These are phyloP conservation scores for Drosophila aff. DNA, from an alignment of 1,140 invertebrate genomes.

Conservation along the genomic window DNA sequence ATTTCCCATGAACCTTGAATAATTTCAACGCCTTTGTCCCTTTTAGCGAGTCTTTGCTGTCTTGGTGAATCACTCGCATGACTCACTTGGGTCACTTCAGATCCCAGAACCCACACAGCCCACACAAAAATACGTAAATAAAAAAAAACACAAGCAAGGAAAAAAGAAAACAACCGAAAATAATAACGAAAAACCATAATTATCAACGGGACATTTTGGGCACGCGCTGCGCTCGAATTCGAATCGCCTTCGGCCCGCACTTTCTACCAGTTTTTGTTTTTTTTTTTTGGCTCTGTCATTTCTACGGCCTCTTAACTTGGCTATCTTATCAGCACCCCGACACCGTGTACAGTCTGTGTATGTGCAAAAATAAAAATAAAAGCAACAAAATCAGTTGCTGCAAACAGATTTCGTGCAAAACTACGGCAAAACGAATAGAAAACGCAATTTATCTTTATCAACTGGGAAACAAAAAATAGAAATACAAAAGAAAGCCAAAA, in stretches of 20 bases:
- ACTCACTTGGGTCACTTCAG: constrained; percentile 35
- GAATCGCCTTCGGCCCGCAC: constrained; percentile 1
- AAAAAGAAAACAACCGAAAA: neutral
- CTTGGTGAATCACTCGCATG: constrained; percentile 40
- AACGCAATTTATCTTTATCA: constrained; percentile 35
- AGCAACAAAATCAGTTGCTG: neutral
- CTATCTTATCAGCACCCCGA: constrained; percentile 44
- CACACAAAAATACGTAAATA: constrained; percentile 10
- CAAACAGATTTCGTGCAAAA: constrained; percentile 26
- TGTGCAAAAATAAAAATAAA: constrained; percentile 34
- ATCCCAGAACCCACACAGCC: constrained; percentile 7
- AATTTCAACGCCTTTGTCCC: neutral
- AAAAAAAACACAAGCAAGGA: constrained; percentile 7
- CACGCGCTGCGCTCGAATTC: constrained; percentile 23
- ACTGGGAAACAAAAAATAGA: neutral
- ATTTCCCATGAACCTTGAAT: too few species aligned
- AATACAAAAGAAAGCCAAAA: constrained; percentile 3
- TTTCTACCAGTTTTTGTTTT: constrained; percentile 20
- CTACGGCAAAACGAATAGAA: constrained; percentile 6
- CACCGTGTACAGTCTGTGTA: neutral
- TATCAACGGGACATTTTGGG: constrained; percentile 48
- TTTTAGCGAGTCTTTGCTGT: neutral
- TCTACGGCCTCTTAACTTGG: constrained; percentile 23
- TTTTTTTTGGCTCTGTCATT: constrained; percentile 13
- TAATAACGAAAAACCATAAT: constrained; percentile 12